These are phyloP conservation scores for Phodopus roborovskii DNA, from an alignment of 2,113 vertebrate species.

Conservation along the genomic window DNA sequence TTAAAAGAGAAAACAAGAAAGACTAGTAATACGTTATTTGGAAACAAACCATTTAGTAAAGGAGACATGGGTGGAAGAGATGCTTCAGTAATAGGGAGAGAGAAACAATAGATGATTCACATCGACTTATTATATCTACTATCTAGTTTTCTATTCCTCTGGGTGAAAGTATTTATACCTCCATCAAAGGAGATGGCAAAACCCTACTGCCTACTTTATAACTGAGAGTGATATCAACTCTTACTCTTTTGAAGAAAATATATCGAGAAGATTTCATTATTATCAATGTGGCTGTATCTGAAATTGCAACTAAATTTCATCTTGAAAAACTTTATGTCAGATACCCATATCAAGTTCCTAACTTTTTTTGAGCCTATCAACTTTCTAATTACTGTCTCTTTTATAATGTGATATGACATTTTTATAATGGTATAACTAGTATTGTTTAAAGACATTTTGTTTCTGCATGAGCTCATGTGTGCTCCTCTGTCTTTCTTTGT, in stretches of 20 bases:
- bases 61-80: not conserved
- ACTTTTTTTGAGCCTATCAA: not conserved
- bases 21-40: not conserved
- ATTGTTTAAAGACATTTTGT: not conserved
- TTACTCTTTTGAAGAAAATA: not conserved
- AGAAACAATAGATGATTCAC: not conserved
- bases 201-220: not conserved
- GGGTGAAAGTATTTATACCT: too few species aligned
- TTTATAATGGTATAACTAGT: too few species aligned
- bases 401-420: not conserved
- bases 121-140: too few species aligned
- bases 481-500: not conserved
- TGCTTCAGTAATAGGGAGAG: not conserved
- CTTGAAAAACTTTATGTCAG: not conserved
- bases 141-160: not conserved
- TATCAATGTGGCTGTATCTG: not conserved
- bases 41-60: not conserved
- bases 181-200: not conserved
- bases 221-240: not conserved
- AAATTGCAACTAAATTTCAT: not conserved
- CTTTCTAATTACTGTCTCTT: fast-evolving
- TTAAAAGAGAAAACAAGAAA: not conserved
- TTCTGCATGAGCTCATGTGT: not conserved
- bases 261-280: not conserved
- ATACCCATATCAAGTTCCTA: not conserved